A percentile compares a stretch with the other conserved stretches of the same genome.
Evolutionary conservation across 2,888 invertebrate genomes (phyloP).

Genomic region (Limnephilus marmoratus): DNA sequence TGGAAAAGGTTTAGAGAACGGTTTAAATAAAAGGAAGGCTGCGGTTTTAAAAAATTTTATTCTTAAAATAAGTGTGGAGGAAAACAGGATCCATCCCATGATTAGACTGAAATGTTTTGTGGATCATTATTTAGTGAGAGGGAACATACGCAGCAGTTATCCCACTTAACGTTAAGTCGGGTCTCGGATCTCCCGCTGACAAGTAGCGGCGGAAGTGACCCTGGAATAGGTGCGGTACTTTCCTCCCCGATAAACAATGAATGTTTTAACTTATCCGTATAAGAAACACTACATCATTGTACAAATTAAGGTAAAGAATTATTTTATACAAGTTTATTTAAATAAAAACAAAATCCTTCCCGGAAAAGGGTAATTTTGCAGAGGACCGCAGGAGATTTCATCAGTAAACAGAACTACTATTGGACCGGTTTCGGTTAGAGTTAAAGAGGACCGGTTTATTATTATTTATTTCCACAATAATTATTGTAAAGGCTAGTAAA

Average conservation of each 20-base stretch:
- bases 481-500: constrained; percentile 62
- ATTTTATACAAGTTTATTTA: constrained; percentile 46
- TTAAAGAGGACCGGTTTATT: constrained; percentile 30
- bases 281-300: constrained; percentile 45
- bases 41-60: constrained; percentile 63
- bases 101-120: constrained; percentile 38
- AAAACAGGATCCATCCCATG: constrained; percentile 40
- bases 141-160: constrained; percentile 10
- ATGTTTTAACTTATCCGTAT: constrained; percentile 33
- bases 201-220: not conserved
- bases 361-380: not conserved
- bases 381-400: not conserved
- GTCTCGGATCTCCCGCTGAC: not conserved
- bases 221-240: not conserved
- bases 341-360: constrained; percentile 44
- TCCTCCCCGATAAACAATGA: constrained; percentile 14
- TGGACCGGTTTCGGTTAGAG: not conserved
- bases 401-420: not conserved
- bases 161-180: not conserved
- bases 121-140: constrained; percentile 34
- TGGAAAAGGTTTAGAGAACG: not conserved
- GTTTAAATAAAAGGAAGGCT: constrained; percentile 39
- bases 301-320: constrained; percentile 41
- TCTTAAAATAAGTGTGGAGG: constrained; percentile 64
- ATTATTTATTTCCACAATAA: constrained; percentile 52